These are phyloP conservation scores for Drosophila planitibia DNA, from an alignment of 2,888 invertebrate species.

Conservation along the genomic window DNA sequence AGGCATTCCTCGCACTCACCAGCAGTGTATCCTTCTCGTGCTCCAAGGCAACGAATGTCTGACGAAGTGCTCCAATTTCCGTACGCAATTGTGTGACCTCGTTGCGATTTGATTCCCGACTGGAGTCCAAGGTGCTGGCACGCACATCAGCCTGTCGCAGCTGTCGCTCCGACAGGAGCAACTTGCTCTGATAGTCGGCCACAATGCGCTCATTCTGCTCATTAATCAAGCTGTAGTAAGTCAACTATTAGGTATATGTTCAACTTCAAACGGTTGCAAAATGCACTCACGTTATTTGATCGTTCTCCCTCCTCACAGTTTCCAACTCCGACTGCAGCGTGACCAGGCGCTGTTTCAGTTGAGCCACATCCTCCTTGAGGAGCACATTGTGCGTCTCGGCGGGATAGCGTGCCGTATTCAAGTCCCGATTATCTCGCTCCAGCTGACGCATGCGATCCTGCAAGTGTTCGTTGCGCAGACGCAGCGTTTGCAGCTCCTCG, in stretches of 20 bases:
- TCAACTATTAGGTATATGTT: background rate
- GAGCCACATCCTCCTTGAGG: constrained; percentile 87
- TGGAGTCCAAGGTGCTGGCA: constrained; percentile 87
- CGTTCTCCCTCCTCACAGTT: constrained; percentile 86
- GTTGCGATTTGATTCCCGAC: constrained; percentile 87
- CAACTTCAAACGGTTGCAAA: constrained; percentile 36
- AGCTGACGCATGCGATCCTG: constrained; percentile 86
- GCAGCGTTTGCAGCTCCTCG: constrained; percentile 86
- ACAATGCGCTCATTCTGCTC: constrained; percentile 91
- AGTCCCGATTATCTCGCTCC: constrained; percentile 87
- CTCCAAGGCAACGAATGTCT: constrained; percentile 88
- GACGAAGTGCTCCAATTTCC: constrained; percentile 88
- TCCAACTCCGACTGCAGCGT: constrained; percentile 86
- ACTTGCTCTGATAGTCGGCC: constrained; percentile 89
- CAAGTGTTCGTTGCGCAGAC: constrained; percentile 86
- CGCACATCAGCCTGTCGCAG: constrained; percentile 88
- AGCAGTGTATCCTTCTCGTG: constrained; percentile 89
- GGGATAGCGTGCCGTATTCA: constrained; percentile 86
- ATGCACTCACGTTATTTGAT: constrained; percentile 87
- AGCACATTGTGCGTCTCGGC: constrained; percentile 86
- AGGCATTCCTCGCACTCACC: constrained; percentile 82
- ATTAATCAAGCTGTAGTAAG: constrained; percentile 88
- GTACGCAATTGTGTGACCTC: constrained; percentile 88
- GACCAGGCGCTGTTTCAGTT: constrained; percentile 86
- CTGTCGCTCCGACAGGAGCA: constrained; percentile 88